Conservation (phyloP, 2,113 vertebrate genomes). For the Chitala chitala region DNA sequence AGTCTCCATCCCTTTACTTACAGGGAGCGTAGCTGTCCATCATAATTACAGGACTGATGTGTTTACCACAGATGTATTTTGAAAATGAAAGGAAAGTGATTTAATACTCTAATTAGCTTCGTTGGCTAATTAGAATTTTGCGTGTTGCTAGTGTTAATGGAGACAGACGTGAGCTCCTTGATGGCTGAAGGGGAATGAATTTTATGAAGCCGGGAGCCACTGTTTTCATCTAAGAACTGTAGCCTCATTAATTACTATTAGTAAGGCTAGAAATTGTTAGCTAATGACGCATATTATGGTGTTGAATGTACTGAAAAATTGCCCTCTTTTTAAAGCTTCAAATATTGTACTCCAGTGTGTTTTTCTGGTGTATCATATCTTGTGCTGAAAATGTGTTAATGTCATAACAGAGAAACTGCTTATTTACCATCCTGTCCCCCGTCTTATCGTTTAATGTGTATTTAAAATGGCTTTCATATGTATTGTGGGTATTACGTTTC, state of each 20-base stretch:
- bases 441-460: too few relatives aligned
- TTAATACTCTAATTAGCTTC: constrained; percentile 43
- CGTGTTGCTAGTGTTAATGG: constrained; percentile 34
- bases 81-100: constrained; percentile 34
- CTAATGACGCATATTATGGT: constrained; percentile 32
- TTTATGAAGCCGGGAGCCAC: constrained; percentile 27
- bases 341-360: background rate
- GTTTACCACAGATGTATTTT: constrained; percentile 36
- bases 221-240: constrained; percentile 29
- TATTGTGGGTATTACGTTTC: too few relatives aligned
- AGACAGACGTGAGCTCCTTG: constrained; percentile 32
- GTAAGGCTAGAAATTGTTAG: constrained; percentile 22
- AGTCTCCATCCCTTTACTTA: constrained; percentile 23
- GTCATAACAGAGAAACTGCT: background rate
- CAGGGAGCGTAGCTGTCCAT: constrained; percentile 26
- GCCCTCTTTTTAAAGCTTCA: background rate
- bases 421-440: too few relatives aligned
- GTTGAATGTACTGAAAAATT: constrained; percentile 14
- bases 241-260: constrained; percentile 35
- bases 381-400: background rate
- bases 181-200: constrained; percentile 23
- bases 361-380: background rate
- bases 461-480: too few relatives aligned
- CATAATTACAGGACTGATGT: constrained; percentile 36
- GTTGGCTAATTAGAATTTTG: constrained; percentile 40